Evolutionary conservation across 1,140 invertebrate genomes (phyloP).

Genomic region (Mamestra configurata): DNA sequence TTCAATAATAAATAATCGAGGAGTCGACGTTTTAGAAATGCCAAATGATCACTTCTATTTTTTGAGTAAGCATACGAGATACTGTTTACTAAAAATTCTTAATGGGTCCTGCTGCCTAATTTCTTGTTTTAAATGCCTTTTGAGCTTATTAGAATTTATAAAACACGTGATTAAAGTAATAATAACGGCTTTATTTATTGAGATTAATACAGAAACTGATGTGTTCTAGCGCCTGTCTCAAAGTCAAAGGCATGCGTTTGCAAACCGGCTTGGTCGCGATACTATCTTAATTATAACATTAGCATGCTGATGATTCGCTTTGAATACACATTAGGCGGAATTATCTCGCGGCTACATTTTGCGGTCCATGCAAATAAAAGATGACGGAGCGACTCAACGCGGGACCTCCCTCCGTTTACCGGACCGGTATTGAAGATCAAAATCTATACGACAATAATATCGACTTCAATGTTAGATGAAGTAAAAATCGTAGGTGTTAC

Average conservation of each 20-base stretch:
- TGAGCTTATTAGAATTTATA: not conserved
- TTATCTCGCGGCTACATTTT: constrained; percentile 58
- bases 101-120: too few relatives aligned
- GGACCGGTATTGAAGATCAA: constrained; percentile 24
- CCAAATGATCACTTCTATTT: too few relatives aligned
- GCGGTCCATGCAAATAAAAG: constrained; percentile 59
- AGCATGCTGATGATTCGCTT: constrained; percentile 69
- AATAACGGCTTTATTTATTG: not conserved
- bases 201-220: not conserved
- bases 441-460: not conserved
- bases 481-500: constrained; percentile 18
- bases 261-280: constrained; percentile 68
- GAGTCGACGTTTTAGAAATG: not conserved
- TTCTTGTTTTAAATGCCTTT: not conserved
- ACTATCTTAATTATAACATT: constrained; percentile 78
- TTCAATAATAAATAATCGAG: not conserved
- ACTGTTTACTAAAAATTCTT: too few relatives aligned
- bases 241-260: constrained; percentile 15
- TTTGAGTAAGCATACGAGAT: too few relatives aligned
- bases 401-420: constrained; percentile 30
- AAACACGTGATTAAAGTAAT: not conserved
- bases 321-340: constrained; percentile 64
- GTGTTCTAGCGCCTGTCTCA: not conserved
- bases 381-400: not conserved
- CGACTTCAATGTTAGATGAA: not conserved